Base-by-base conservation (phyloP, 2,797 vertebrate genomes). In the Hydrocynus forskahlii region DNA sequence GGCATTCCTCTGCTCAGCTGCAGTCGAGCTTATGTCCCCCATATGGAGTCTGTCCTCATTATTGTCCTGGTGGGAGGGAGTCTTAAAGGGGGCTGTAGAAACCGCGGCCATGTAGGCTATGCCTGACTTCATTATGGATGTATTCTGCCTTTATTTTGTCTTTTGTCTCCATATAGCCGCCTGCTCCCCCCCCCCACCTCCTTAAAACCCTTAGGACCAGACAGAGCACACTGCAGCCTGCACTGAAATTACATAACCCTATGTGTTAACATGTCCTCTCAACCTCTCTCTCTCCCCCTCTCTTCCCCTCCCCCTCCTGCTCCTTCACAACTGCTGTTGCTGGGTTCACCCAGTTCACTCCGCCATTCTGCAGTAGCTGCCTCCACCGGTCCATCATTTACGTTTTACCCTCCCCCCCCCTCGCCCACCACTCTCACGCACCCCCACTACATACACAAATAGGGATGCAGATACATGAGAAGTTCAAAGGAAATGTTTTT, bases 211-310 rank as follows among this genome's bases (percentile, higher is more conserved):
- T 68, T 43, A 75, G 57, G 79, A 88, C 89, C 87, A 92, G 88
- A 92, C 88, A 85, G 76, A 85, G 82, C 83, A 85, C 84, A 85
- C 88, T 90, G 88, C 91, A 91, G 91, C 83, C 85, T 91, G 90
- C 90, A 92, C 90, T 81, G 88, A 87, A 89, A 90, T 93, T 94
- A 88, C 90, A 91, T 93, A 93, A 93, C 80, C 19, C 71, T 83
- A 84, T 89, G 75, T 85, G 84, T 88, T 90, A 82, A 84, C 75
- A 81, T 78, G 80, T 85, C 68, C 43, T 40, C 59, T 57, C 23
- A 59, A n/a, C 55, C 35, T 70, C 66, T 50, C 85, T 62, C 82
- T 55, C 57, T 71, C 70, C 55, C 76, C 13, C 38, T 55, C 52
- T n/a, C 25, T 72, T 40, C 40, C 25, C 45, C 38, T 19, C 21